Evolutionary conservation across 2,113 vertebrate genomes (phyloP).

Genomic region (Galeopterus variegatus): DNA sequence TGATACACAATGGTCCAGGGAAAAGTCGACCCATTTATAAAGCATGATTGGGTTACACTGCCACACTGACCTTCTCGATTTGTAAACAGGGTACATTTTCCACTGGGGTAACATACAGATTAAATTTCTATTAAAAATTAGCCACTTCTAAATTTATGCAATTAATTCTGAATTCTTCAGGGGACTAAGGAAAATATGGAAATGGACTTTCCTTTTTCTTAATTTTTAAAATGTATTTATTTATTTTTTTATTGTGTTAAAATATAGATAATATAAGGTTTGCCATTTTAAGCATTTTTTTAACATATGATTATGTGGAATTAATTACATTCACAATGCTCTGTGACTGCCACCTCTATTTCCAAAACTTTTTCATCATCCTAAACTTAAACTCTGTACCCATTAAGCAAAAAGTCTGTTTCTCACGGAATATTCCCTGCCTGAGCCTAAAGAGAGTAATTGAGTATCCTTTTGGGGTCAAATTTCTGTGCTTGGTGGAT

Average conservation of each 20-base stretch:
- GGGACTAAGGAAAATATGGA: background rate
- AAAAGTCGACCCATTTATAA: conserved; percentile 55
- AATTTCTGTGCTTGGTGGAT: background rate
- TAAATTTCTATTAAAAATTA: conserved; percentile 67
- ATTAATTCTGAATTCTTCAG: conserved; percentile 34
- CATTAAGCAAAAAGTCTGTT: background rate
- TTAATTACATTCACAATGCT: too few relatives aligned
- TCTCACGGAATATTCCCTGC: background rate
- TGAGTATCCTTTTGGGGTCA: background rate
- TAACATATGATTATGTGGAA: too few relatives aligned
- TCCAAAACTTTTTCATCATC: too few relatives aligned
- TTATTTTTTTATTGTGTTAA: too few relatives aligned
- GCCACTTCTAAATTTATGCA: conserved; percentile 50
- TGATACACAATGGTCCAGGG: background rate
- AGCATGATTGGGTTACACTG: conserved; percentile 58
- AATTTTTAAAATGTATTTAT: background rate
- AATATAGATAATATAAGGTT: too few relatives aligned
- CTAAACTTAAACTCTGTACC: too few relatives aligned
- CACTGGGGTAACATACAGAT: conserved; percentile 38
- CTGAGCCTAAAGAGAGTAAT: background rate
- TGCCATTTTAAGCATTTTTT: too few relatives aligned
- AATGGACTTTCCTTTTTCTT: background rate
- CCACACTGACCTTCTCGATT: conserved; percentile 34
- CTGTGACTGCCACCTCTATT: too few relatives aligned
- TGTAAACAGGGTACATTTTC: conserved; percentile 67